Evolutionary conservation across 2,888 invertebrate species (phyloP), one percentile per base, ranked within the genome.

Genomic region (Bellardia pandia): DNA sequence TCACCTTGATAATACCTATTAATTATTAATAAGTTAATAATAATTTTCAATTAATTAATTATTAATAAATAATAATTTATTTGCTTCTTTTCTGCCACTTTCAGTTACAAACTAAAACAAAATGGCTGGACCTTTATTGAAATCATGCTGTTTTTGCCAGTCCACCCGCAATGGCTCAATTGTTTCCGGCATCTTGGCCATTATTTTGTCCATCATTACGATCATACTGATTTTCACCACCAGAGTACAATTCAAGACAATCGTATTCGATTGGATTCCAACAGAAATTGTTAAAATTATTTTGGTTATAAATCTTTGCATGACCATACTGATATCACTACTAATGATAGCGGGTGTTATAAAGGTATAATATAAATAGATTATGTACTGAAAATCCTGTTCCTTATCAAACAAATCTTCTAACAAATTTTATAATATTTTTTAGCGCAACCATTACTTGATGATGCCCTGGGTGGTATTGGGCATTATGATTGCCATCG

Each of bases 381-480:
- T n/a, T n/a, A 23, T 23, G 23, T 23, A 69, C 16, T 45, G 0
- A 45, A 3, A 11, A 3, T 3, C 13, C 45, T 13, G 11, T 4
- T 4, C 37, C 37, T 5, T 37, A 6, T 37, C 6, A 45, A 2
- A 1, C 45, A 2, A 45, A 45, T 45, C 13, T 45, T 51, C 4
- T n/a, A 5, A n/a, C 5, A 14, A 6, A 6, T 51, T 58, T 33
- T 30, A 5, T n/a, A 30, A 5, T n/a, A 30, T 62, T 56, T 85
- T 83, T 30, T 94, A 97, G 97, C 95, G 96, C 91, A 96, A 97
- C 91, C 96, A 96, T 90, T 96, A 96, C 94, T 93, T 97, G 91
- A 97, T 97, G 97, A 94, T 97, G 77, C 97, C 97, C 7, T 97
- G 97, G 96, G 96, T 98, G 53, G 95, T 97, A 69, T 94, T 97